Evolutionary conservation across 2,797 vertebrate species (phyloP), one percentile per base, ranked within the genome.

Genomic region (Morus bassanus): DNA sequence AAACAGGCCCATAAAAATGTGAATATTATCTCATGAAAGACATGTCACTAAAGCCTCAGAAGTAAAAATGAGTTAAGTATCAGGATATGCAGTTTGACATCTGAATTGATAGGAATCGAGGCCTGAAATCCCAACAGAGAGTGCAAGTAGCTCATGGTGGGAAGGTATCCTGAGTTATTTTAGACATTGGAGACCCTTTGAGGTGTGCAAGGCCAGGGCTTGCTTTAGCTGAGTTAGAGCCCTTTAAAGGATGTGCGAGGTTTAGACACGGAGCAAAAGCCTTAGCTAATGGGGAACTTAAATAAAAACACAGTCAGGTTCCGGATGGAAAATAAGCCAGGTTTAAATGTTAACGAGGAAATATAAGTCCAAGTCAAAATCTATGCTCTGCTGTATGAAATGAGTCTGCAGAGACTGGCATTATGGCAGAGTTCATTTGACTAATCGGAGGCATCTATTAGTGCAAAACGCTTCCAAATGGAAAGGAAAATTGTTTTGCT

Each of bases 321-420:
- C 88, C 0, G 3, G 72, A 2, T 70, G 60, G 88, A 75, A 95
- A 92, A 95, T 64, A 88, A 95, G 33, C 57, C 86, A 95, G 75
- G 57, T 91, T 95, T 95, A 92, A 96, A 91, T 94, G 88, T 92
- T 97, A 96, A 95, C 0, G 11, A 93, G 91, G 85, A 96, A 95
- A 81, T 81, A 2, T 23, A 72, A 78, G 81, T 75, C 91, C 89
- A 61, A 96, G 81, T 84, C 54, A 82, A 85, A 93, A 88, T 60
- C 75, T 91, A 75, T 0, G 1, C 89, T 96, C 2, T n/a, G 86
- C 77, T 80, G 33, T 64, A 33, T 53, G 68, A 79, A 94, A 88
- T 70, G 84, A 30, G 60, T 91, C 95, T 93, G 75, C 39, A 45
- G 91, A 95, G 93, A 91, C 72, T 84, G 69, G 53, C 91, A 24